phyloP scores from a whole-genome alignment of 2,797 vertebrate species.

The Furcifer pardalis region DNA sequence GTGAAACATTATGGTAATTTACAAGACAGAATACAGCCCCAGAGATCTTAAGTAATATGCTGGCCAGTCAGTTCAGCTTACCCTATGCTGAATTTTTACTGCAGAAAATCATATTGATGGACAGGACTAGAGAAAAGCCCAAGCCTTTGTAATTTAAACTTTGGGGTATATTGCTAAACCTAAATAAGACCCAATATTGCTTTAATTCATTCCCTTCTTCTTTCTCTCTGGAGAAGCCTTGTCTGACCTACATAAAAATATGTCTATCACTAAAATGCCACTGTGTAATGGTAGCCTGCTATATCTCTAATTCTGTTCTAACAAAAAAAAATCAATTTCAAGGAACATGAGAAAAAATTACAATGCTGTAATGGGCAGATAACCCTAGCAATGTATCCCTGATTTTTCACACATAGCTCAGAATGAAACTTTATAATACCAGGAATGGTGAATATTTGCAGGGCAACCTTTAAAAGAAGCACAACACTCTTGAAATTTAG shows the following conservation, averaged over 20 bases:
- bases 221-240: constrained; percentile 42
- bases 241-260: constrained; percentile 56
- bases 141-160: constrained; percentile 35
- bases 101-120: constrained; percentile 25
- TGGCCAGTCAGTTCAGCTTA: neutral
- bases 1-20: constrained; percentile 13
- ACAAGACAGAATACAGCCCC: constrained; percentile 23
- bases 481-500: neutral
- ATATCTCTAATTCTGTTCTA: constrained; percentile 29
- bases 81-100: constrained; percentile 18
- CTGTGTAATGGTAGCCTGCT: constrained; percentile 33
- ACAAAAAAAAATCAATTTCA: constrained; percentile 34
- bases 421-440: constrained; percentile 1
- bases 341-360: constrained; percentile 43
- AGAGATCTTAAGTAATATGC: constrained; percentile 1
- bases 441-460: constrained; percentile 28
- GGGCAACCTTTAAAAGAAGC: constrained; percentile 10
- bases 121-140: constrained; percentile 3
- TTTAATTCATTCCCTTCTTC: constrained; percentile 44
- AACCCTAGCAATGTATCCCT: constrained; percentile 31
- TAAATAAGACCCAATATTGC: constrained; percentile 16
- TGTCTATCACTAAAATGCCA: constrained; percentile 42
- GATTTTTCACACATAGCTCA: constrained; percentile 23
- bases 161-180: constrained; percentile 33
- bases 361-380: constrained; percentile 28